These are phyloP conservation scores for Cotesia congregata DNA, from an alignment of 2,888 invertebrate species.

Conservation along the genomic window DNA sequence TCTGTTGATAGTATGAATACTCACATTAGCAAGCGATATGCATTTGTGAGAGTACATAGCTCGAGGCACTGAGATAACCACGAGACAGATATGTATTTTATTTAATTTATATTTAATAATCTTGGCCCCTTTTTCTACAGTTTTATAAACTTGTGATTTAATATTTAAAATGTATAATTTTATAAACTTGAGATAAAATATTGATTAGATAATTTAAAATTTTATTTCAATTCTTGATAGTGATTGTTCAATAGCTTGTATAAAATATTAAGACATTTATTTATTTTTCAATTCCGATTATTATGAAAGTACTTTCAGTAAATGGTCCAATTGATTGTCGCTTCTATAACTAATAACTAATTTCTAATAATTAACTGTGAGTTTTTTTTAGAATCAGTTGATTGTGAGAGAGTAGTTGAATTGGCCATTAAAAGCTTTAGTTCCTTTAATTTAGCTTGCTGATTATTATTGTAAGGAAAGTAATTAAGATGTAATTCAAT, in stretches of 20 bases:
- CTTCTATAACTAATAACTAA: constrained; percentile 16
- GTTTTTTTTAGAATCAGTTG: not conserved
- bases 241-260: not conserved
- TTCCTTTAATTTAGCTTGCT: constrained; percentile 21
- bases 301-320: not conserved
- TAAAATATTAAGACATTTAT: too few relatives aligned
- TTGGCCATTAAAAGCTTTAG: constrained; percentile 1
- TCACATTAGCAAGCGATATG: not conserved
- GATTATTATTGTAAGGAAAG: constrained; percentile 27
- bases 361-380: constrained; percentile 5
- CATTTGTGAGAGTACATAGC: not conserved
- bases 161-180: not conserved
- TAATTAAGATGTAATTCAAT: constrained; percentile 49
- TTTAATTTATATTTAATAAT: not conserved
- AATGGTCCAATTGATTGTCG: constrained; percentile 27
- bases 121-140: not conserved
- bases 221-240: not conserved
- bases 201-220: not conserved
- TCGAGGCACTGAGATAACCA: too few relatives aligned
- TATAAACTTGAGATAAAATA: not conserved
- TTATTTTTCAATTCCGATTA: not conserved
- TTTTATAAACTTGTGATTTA: too few relatives aligned
- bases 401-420: constrained; percentile 5
- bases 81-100: too few relatives aligned
- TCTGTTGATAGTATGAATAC: not conserved